Conservation (phyloP, 2,888 invertebrate genomes). For the Ypsolopha scabrella region DNA sequence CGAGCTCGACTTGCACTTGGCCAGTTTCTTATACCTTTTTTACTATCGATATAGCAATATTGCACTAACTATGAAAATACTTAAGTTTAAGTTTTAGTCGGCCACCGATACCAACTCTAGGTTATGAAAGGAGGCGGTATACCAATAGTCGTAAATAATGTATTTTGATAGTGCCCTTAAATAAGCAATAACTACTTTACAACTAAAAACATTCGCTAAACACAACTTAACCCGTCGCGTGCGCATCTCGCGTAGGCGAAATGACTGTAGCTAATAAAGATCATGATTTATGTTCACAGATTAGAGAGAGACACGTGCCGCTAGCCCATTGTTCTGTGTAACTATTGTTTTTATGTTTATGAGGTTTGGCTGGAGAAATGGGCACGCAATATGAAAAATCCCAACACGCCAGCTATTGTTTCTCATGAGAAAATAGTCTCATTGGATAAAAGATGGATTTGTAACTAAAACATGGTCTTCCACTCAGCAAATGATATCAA, state of each 20-base stretch:
- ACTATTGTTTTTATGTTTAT: conserved; percentile 1
- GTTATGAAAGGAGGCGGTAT: no score
- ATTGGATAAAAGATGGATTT: no score
- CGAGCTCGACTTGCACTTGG: no score
- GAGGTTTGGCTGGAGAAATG: background rate
- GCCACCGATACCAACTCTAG: no score
- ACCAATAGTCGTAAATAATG: background rate
- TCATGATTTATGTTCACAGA: conserved; percentile 10
- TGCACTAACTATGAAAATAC: no score
- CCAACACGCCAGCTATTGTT: no score
- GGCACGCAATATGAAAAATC: background rate
- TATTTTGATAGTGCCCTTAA: background rate
- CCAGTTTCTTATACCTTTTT: no score
- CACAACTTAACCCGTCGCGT: background rate
- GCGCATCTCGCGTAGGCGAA: conserved; percentile 3
- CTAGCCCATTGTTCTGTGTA: conserved; percentile 1
- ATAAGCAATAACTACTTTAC: background rate
- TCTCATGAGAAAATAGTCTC: no score
- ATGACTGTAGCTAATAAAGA: conserved; percentile 7
- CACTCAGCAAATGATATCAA: no score
- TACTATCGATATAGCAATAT: no score
- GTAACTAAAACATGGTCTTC: no score
- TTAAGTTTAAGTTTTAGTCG: no score
- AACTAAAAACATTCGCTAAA: background rate
- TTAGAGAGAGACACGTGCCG: conserved; percentile 9